Conservation (phyloP, 1,140 invertebrate genomes). For the Nephotettix cincticeps region DNA sequence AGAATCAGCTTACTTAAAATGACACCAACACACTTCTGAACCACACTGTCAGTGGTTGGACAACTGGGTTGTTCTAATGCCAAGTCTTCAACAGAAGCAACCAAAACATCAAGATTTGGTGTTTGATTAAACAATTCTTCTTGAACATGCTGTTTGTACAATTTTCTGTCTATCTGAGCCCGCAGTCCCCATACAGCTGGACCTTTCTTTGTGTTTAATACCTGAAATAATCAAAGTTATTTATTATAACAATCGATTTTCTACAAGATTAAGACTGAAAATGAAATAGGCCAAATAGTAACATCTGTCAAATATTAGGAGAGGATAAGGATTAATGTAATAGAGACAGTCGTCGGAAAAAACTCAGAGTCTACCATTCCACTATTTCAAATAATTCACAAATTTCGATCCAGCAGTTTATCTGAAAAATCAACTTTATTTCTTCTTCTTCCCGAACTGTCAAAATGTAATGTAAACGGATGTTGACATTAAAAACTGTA, state of each 20-base stretch:
- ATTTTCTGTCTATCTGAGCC: constrained; percentile 85
- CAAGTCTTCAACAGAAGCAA: constrained; percentile 82
- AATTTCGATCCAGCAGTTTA: too few species aligned
- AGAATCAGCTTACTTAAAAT: constrained; percentile 62
- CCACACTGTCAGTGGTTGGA: constrained; percentile 7
- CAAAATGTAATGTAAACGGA: too few species aligned
- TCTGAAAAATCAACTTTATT: too few species aligned
- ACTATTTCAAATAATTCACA: too few species aligned
- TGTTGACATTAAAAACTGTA: too few species aligned
- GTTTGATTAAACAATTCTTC: constrained; percentile 65
- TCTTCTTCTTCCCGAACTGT: too few species aligned
- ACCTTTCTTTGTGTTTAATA: constrained; percentile 66
- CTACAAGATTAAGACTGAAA: neutral
- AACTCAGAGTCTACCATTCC: too few species aligned
- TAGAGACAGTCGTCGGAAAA: too few species aligned
- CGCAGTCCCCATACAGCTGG: constrained; percentile 90
- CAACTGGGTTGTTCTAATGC: constrained; percentile 54
- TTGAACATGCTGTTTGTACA: constrained; percentile 86
- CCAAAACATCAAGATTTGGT: constrained; percentile 68
- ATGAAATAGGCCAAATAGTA: too few species aligned
- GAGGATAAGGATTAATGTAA: too few species aligned
- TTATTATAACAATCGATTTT: neutral
- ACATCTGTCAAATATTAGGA: too few species aligned
- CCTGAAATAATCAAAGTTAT: constrained; percentile 27
- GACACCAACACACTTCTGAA: constrained; percentile 57